A percentile compares a stretch with the other conserved stretches of the same genome.
Conservation (phyloP, 2,888 invertebrate genomes). For the Napeogenes sylphis region DNA sequence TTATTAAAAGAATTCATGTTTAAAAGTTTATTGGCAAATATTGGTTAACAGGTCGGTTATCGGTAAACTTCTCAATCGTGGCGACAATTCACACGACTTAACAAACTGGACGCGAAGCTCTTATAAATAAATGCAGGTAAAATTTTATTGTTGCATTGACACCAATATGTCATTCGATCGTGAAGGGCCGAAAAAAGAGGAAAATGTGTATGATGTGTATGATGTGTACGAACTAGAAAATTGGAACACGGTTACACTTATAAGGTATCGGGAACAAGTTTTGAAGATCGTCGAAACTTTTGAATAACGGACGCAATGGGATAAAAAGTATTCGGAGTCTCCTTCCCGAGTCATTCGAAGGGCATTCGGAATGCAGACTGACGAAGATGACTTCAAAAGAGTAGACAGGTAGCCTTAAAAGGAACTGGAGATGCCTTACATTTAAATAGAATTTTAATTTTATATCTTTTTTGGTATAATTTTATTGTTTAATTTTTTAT, state of each 20-base stretch:
- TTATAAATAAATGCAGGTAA: slow-evolving; percentile 62
- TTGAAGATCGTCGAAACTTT: slow-evolving; percentile 63
- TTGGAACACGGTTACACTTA: slow-evolving; percentile 60
- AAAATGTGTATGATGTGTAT: slow-evolving; percentile 49
- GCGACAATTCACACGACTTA: slow-evolving; percentile 43
- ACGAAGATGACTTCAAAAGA: slow-evolving; percentile 65
- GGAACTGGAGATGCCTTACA: slow-evolving; percentile 51
- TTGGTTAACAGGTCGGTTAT: slow-evolving; percentile 67
- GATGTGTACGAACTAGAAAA: slow-evolving; percentile 60
- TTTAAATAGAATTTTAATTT: slow-evolving; percentile 64
- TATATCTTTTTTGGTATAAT: slow-evolving; percentile 32
- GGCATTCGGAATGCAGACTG: slow-evolving; percentile 63
- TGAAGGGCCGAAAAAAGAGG: slow-evolving; percentile 56
- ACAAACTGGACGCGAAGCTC: slow-evolving; percentile 44
- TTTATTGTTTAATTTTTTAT: slow-evolving; percentile 19
- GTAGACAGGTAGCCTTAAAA: slow-evolving; percentile 54
- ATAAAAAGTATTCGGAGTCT: slow-evolving; percentile 61
- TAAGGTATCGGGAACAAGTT: slow-evolving; percentile 58
- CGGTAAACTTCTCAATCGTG: slow-evolving; percentile 51
- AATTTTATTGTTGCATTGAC: slow-evolving; percentile 73
- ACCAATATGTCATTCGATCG: slow-evolving; percentile 58
- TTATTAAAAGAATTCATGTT: slow-evolving; percentile 48
- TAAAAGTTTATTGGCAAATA: slow-evolving; percentile 45
- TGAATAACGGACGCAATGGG: slow-evolving; percentile 62
- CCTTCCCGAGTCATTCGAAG: slow-evolving; percentile 62